Base-by-base conservation (phyloP, 2,797 vertebrate genomes). In the Sebastes oblongus region DNA sequence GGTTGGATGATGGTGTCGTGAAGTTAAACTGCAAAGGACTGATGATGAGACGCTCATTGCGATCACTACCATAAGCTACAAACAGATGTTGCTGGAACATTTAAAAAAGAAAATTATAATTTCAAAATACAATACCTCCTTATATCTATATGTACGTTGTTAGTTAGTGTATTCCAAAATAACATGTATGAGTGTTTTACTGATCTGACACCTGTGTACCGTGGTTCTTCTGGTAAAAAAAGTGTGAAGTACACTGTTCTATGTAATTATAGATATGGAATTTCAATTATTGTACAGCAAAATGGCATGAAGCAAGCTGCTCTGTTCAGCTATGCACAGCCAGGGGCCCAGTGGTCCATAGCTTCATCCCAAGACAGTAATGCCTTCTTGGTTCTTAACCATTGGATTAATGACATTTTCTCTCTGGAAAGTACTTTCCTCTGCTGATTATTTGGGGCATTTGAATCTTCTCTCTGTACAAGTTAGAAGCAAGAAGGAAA, bases 211-310 rank as follows among this genome's bases (percentile, higher is more conserved):
- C 13, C 50, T 68, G 13, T n/a, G n/a, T 22, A 22, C 36, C 64
- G 29, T 42, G 29, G 58, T 65, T 52, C 36, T 68, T 65, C 30
- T 77, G 77, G 32, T 76, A 54, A 72, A 50, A 46, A 71, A 85
- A 13, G 34, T 76, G 65, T 82, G 42, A 74, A 80, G 67, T 74
- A 77, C 61, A 78, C 80, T 66, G 42, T 75, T 82, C 75, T 68
- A 42, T 86, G 78, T 80, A 89, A 88, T 89, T 88, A 89, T 78
- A 88, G 77, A 91, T 90, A 90, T 86, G 80, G 66, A 72, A 86
- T 93, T 91, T 87, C 80, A 88, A 90, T 90, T 88, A 88, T 78
- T 91, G 74, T 74, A 77, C 56, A 79, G 72, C 70, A 77, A 77
- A 81, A 81, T 73, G 56, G 59, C 80, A 58, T 86, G 81, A 74